These are phyloP conservation scores for Alentia gelatinosa DNA, from an alignment of 2,888 invertebrate genomes.

Conservation along the genomic window DNA sequence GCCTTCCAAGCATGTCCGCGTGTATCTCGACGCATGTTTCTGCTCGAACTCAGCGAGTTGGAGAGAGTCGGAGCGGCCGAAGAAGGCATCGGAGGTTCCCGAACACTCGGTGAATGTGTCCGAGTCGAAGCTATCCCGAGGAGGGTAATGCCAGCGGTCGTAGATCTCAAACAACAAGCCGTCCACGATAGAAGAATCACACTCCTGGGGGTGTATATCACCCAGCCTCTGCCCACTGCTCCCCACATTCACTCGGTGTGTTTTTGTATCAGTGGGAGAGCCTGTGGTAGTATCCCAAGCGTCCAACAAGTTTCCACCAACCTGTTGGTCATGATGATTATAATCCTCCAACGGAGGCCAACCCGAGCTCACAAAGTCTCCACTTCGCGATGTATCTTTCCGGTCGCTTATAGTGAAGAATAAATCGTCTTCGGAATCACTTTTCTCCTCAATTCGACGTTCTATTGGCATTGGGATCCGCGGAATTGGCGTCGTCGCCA, in stretches of 20 bases:
- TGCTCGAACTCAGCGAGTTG: slow-evolving; percentile 64
- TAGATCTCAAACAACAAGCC: slow-evolving; percentile 79
- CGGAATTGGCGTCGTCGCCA: background rate
- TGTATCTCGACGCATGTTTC: slow-evolving; percentile 68
- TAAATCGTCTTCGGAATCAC: background rate
- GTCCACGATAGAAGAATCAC: slow-evolving; percentile 77
- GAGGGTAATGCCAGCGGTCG: slow-evolving; percentile 72
- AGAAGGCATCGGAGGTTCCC: slow-evolving; percentile 75
- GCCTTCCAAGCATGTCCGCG: slow-evolving; percentile 71
- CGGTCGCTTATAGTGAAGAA: background rate
- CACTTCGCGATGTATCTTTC: background rate
- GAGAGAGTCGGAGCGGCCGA: slow-evolving; percentile 59
- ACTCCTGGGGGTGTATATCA: too few species aligned
- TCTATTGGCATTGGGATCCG: background rate
- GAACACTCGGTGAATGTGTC: slow-evolving; percentile 80
- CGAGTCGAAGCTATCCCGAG: slow-evolving; percentile 78
- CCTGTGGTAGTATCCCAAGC: background rate
- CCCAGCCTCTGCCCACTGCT: background rate
- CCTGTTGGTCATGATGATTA: background rate
- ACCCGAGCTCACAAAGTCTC: background rate
- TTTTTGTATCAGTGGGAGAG: background rate
- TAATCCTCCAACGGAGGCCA: background rate
- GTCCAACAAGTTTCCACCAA: background rate
- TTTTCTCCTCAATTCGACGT: background rate
- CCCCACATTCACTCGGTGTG: background rate